These are phyloP conservation scores for Aporophyla lueneburgensis DNA, from an alignment of 2,888 invertebrate species.

Conservation along the genomic window DNA sequence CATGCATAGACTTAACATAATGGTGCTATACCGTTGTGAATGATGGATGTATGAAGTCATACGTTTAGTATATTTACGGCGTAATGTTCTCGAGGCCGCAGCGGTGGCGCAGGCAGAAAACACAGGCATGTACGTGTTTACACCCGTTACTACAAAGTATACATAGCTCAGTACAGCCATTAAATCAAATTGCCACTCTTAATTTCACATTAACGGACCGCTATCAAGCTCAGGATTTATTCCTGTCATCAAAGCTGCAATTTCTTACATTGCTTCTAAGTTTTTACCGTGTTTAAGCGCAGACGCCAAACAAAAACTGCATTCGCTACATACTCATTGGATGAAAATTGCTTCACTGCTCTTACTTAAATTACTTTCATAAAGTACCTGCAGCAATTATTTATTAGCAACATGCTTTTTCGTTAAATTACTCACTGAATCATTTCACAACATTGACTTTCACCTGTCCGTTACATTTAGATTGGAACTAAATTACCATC, in stretches of 20 bases:
- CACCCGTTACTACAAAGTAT: conserved; percentile 71
- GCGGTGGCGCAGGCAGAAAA: conserved; percentile 52
- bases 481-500: conserved; percentile 83
- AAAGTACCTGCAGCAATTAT: conserved; percentile 61
- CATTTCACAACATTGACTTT: conserved; percentile 80
- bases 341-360: conserved; percentile 61
- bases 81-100: conserved; percentile 72
- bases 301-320: conserved; percentile 53
- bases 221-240: conserved; percentile 67
- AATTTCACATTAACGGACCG: conserved; percentile 75
- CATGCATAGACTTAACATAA: conserved; percentile 55
- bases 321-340: conserved; percentile 49
- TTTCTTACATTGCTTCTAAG: conserved; percentile 77
- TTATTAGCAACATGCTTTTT: conserved; percentile 67
- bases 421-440: conserved; percentile 71
- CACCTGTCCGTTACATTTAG: conserved; percentile 84
- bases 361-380: conserved; percentile 63
- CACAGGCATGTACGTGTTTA: conserved; percentile 70
- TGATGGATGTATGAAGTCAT: conserved; percentile 74
- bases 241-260: conserved; percentile 73
- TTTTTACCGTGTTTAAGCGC: conserved; percentile 67
- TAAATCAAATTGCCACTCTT: conserved; percentile 80
- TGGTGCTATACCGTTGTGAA: conserved; percentile 67
- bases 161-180: conserved; percentile 70
- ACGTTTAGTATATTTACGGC: conserved; percentile 73